Evolutionary conservation across 1,140 invertebrate species (phyloP).

Genomic region (Aphelinus certus): DNA sequence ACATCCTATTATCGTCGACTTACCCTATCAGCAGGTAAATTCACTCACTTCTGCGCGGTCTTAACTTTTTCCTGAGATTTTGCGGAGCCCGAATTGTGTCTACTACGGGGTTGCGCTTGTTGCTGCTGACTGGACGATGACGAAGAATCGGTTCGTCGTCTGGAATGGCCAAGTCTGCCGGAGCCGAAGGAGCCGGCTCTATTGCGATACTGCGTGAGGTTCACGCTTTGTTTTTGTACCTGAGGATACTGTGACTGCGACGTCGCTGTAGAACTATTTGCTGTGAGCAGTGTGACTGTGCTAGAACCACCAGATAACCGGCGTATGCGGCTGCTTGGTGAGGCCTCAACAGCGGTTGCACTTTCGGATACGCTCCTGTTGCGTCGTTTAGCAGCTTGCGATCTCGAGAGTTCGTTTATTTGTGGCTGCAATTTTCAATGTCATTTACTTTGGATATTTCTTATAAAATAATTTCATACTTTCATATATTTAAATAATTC

Average conservation of each 20-base stretch:
- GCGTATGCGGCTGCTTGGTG: constrained; percentile 53
- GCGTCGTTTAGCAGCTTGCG: constrained; percentile 63
- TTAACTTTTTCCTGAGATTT: constrained; percentile 52
- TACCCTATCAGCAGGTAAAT: background rate
- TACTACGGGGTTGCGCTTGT: constrained; percentile 46
- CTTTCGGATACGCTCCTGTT: constrained; percentile 72
- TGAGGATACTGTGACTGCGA: constrained; percentile 43
- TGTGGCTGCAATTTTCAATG: constrained; percentile 59
- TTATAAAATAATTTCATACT: no score
- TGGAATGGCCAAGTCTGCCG: constrained; percentile 50
- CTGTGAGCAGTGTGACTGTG: constrained; percentile 52
- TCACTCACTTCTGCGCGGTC: constrained; percentile 33
- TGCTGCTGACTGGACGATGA: constrained; percentile 37
- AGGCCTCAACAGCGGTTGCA: constrained; percentile 53
- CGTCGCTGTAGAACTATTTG: constrained; percentile 36
- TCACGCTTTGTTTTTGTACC: constrained; percentile 45
- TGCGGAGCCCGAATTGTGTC: constrained; percentile 54
- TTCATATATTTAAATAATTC: no score
- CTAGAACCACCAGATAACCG: constrained; percentile 61
- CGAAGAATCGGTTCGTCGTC: constrained; percentile 44
- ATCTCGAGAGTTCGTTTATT: constrained; percentile 67
- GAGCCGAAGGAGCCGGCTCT: constrained; percentile 61
- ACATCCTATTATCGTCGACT: background rate
- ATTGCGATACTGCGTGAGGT: constrained; percentile 54
- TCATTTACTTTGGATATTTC: no score